These are phyloP conservation scores for Drosophila baimaii DNA, from an alignment of 1,140 invertebrate species.

Conservation along the genomic window DNA sequence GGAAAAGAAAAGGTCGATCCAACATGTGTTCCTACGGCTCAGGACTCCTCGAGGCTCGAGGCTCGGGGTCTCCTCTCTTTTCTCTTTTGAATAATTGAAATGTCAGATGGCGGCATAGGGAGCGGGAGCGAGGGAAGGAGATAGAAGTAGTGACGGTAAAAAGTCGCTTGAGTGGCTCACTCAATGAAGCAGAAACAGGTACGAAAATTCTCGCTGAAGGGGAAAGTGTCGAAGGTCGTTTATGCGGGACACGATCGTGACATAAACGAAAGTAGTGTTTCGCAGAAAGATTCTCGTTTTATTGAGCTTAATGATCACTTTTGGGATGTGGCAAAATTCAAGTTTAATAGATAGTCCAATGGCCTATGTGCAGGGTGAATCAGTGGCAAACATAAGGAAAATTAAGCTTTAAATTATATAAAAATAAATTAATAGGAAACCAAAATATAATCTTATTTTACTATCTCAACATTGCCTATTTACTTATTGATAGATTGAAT, in stretches of 20 bases:
- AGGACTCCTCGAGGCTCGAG: conserved; percentile 34
- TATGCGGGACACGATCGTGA: conserved; percentile 10
- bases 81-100: conserved; percentile 73
- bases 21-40: conserved; percentile 66
- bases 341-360: not conserved
- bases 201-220: conserved; percentile 14
- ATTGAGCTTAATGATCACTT: not conserved
- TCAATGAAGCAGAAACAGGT: conserved; percentile 76
- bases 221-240: conserved; percentile 21
- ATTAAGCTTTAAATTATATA: too few species aligned
- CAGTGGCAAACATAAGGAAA: too few species aligned
- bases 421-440: too few species aligned
- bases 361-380: too few species aligned
- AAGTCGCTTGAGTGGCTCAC: conserved; percentile 53
- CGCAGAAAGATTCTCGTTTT: not conserved
- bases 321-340: too few species aligned
- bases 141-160: conserved; percentile 20
- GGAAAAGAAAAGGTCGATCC: conserved; percentile 49
- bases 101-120: conserved; percentile 51
- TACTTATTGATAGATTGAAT: too few species aligned
- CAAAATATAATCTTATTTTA: too few species aligned
- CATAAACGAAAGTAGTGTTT: not conserved
- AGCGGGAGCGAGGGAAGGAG: conserved; percentile 5
- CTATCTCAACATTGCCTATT: too few species aligned
- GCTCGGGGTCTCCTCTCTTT: conserved; percentile 12